Percentiles rank a stretch among this genome's conserved stretches.
Conservation (phyloP, 1,140 invertebrate genomes). For the Trachymyrmex septentrionalis region DNA sequence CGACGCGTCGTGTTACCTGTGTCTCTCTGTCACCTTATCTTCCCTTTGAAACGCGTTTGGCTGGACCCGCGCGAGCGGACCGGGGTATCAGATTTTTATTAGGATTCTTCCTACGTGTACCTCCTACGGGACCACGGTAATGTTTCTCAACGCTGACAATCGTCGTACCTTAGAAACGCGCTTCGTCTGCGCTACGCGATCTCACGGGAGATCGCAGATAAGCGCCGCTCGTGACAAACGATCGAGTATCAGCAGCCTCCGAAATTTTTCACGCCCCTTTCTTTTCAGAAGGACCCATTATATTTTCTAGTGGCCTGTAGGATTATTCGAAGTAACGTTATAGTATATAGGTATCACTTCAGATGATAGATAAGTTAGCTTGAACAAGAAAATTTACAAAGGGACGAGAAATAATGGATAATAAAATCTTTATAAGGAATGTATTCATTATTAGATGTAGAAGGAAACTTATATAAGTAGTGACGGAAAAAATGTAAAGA, state of each 20-base stretch:
- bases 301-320: conserved; percentile 28
- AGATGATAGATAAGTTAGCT: conserved; percentile 34
- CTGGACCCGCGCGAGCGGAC: neutral
- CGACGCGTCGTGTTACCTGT: conserved; percentile 70
- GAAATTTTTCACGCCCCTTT: conserved; percentile 49
- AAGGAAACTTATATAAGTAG: neutral
- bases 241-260: conserved; percentile 32
- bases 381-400: conserved; percentile 20
- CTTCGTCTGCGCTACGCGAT: conserved; percentile 31
- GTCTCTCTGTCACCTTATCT: conserved; percentile 68
- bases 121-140: conserved; percentile 35
- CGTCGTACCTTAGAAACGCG: conserved; percentile 12
- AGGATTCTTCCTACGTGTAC: conserved; percentile 72
- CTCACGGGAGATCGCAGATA: conserved; percentile 52
- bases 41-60: conserved; percentile 57
- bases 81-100: conserved; percentile 76
- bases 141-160: conserved; percentile 32
- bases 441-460: neutral
- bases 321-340: conserved; percentile 27
- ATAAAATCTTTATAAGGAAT: conserved; percentile 14
- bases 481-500: neutral
- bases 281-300: conserved; percentile 15
- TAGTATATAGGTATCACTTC: conserved; percentile 3
- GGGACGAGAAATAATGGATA: neutral
- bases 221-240: conserved; percentile 63